A percentile compares a stretch with the other conserved stretches of the same genome.
Evolutionary conservation across 2,888 invertebrate species (phyloP).

Genomic region (Agonopterix heracliana): DNA sequence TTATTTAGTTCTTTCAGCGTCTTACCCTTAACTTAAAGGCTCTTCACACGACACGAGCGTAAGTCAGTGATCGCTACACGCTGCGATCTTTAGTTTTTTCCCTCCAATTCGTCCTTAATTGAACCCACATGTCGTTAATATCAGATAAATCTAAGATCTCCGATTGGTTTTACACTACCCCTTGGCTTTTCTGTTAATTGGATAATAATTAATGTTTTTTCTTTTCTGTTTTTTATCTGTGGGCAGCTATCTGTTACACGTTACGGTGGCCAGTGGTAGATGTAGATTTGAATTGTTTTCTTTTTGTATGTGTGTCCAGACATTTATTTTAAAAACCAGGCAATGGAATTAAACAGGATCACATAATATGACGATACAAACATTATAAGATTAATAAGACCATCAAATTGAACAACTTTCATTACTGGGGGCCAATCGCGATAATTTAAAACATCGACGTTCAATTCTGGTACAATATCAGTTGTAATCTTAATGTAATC

Average conservation of each 20-base stretch:
- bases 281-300: too few species aligned
- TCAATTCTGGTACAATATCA: too few species aligned
- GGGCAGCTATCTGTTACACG: background rate
- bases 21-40: constrained; percentile 40
- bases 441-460: too few species aligned
- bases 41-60: constrained; percentile 40
- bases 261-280: background rate
- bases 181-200: constrained; percentile 31
- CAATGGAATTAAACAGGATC: too few species aligned
- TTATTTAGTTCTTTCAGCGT: too few species aligned
- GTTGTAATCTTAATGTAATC: too few species aligned
- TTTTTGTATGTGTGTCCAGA: too few species aligned
- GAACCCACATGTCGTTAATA: constrained; percentile 57
- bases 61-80: constrained; percentile 20
- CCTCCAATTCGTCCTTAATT: constrained; percentile 55
- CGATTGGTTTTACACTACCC: constrained; percentile 39
- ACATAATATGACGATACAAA: too few species aligned
- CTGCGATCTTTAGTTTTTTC: constrained; percentile 22
- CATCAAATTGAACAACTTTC: too few species aligned
- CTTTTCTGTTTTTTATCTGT: constrained; percentile 1
- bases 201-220: constrained; percentile 34
- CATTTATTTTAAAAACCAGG: too few species aligned
- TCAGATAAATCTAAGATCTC: constrained; percentile 51
- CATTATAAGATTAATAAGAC: too few species aligned
- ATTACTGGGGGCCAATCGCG: too few species aligned